Conservation (phyloP, 2,113 vertebrate genomes). For the Ceyx margarethae region DNA sequence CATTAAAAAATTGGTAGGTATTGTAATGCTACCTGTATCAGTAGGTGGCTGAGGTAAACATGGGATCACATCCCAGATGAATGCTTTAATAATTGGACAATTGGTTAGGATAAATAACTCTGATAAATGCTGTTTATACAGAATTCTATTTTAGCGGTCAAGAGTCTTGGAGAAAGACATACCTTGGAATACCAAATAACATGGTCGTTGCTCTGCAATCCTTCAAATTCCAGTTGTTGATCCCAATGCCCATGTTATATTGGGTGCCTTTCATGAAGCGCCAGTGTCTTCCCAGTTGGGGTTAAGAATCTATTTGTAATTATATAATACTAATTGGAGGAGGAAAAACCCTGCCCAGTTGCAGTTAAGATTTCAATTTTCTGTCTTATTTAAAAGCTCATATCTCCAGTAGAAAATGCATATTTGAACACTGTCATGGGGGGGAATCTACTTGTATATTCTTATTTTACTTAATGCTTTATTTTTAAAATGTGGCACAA, state of each 20-base stretch:
- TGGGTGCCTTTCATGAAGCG: background rate
- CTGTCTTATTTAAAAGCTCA: background rate
- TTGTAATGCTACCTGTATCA: background rate
- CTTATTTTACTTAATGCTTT: background rate
- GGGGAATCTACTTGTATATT: background rate
- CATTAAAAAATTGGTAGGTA: background rate
- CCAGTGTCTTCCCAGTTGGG: background rate
- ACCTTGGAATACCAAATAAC: background rate
- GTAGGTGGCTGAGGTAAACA: background rate
- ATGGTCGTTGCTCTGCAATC: background rate
- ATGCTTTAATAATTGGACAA: background rate
- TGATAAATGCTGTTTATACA: background rate
- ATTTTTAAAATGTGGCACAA: background rate
- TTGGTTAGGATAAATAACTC: background rate
- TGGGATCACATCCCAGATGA: background rate
- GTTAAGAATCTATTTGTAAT: background rate
- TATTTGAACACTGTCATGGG: background rate
- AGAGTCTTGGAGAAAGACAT: background rate
- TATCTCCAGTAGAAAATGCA: background rate
- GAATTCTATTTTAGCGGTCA: background rate
- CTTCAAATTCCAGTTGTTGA: background rate
- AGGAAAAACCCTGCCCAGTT: background rate
- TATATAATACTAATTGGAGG: background rate
- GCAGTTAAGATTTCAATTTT: background rate
- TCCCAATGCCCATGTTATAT: background rate